A percentile compares a stretch with the other conserved stretches of the same genome.
Conservation (phyloP, 1,140 invertebrate genomes). For the Drosophila kepulauana region DNA sequence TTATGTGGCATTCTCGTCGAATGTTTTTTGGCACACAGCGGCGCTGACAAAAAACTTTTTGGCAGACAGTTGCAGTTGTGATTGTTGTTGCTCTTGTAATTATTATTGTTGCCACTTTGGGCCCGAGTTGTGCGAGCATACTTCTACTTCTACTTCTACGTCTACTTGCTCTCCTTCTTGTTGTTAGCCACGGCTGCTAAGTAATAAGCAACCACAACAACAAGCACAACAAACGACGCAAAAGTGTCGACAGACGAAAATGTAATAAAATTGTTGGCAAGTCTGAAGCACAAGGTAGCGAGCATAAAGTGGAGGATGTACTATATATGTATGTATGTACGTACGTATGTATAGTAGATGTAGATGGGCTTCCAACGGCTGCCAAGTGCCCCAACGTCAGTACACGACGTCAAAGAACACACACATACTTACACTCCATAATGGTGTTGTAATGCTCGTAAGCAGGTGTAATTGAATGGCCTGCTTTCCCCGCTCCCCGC, state of each 20-base stretch:
- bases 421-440: conserved; percentile 30
- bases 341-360: too few relatives aligned
- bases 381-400: conserved; percentile 26
- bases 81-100: conserved; percentile 71
- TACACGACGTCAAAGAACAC: conserved; percentile 17
- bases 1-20: conserved; percentile 65
- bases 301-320: neutral
- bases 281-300: conserved; percentile 45
- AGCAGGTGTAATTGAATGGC: conserved; percentile 81
- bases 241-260: conserved; percentile 78
- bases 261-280: conserved; percentile 82
- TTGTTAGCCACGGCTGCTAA: conserved; percentile 37
- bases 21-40: conserved; percentile 41
- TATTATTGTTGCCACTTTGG: conserved; percentile 75
- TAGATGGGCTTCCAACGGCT: conserved; percentile 12
- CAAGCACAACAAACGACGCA: conserved; percentile 48
- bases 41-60: conserved; percentile 54
- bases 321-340: too few relatives aligned
- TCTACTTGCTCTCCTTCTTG: conserved; percentile 12
- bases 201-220: conserved; percentile 70
- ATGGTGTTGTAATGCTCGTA: conserved; percentile 62
- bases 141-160: too few relatives aligned
- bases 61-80: conserved; percentile 56
- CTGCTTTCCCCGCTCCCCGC: conserved; percentile 15
- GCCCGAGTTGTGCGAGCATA: conserved; percentile 23